Evolutionary conservation across 2,797 vertebrate genomes (phyloP).

Genomic region (Acestrorhynchus altus): DNA sequence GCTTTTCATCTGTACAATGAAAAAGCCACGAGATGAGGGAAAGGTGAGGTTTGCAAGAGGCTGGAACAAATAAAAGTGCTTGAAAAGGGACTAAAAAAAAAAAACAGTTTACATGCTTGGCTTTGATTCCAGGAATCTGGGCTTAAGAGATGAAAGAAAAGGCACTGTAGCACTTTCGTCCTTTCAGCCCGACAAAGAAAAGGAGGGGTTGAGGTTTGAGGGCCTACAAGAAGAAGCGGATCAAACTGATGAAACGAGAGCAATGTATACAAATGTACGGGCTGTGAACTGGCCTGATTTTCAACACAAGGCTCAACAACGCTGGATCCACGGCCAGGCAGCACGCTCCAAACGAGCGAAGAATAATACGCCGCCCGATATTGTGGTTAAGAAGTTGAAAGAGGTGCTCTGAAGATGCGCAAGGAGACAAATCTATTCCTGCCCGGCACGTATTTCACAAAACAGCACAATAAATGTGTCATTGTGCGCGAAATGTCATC

Average conservation of each 20-base stretch:
- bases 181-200: slow-evolving; percentile 11
- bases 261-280: slow-evolving; percentile 29
- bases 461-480: slow-evolving; percentile 38
- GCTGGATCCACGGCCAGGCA: slow-evolving; percentile 8
- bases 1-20: slow-evolving; percentile 18
- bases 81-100: slow-evolving; percentile 2
- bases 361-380: not conserved
- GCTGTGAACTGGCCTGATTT: slow-evolving; percentile 32
- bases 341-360: not conserved
- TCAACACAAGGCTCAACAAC: not conserved
- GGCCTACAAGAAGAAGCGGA: slow-evolving; percentile 6
- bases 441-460: slow-evolving; percentile 12
- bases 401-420: not conserved
- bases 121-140: slow-evolving; percentile 15
- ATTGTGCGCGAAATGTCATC: slow-evolving; percentile 39
- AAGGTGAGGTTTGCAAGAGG: not conserved
- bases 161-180: not conserved
- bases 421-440: slow-evolving; percentile 5
- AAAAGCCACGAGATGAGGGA: slow-evolving; percentile 10
- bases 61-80: not conserved
- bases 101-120: slow-evolving; percentile 1
- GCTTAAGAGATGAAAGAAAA: slow-evolving; percentile 25
- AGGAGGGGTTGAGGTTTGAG: slow-evolving; percentile 12
- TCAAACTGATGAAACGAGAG: slow-evolving; percentile 31
- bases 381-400: not conserved